Evolutionary conservation across 1,140 invertebrate species (phyloP).

Genomic region (Brachionus sp.): DNA sequence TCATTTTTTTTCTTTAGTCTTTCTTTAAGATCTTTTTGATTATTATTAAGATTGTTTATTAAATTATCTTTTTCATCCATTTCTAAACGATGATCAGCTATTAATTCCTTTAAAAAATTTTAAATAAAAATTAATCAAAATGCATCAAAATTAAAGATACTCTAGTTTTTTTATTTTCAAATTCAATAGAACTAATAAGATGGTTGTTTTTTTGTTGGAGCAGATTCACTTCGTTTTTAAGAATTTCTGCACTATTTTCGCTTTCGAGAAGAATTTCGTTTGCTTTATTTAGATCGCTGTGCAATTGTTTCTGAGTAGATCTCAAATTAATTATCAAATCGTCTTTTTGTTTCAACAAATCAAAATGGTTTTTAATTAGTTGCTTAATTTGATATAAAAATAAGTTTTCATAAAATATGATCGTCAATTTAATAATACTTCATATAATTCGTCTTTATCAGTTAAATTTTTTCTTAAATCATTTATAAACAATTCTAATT

Average conservation of each 20-base stretch:
- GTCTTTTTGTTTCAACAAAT: constrained; percentile 28
- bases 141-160: background rate
- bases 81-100: constrained; percentile 3
- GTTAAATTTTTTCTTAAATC: constrained; percentile 30
- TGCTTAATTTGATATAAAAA: background rate
- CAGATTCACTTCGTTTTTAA: constrained; percentile 14
- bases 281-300: constrained; percentile 12
- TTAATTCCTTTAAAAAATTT: background rate
- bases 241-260: constrained; percentile 2
- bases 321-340: constrained; percentile 36
- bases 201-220: background rate
- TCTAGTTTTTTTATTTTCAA: background rate
- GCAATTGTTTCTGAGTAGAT: background rate
- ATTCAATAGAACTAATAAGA: background rate
- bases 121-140: background rate
- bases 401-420: background rate
- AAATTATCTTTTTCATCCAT: background rate
- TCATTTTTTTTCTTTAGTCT: constrained; percentile 24
- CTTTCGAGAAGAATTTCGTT: constrained; percentile 32
- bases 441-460: constrained; percentile 16
- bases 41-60: background rate
- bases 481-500: constrained; percentile 25
- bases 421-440: background rate
- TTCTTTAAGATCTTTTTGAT: background rate
- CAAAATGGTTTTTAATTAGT: constrained; percentile 19